Evolutionary conservation across 2,797 vertebrate genomes (phyloP).

Genomic region (Phataginus tricuspis): DNA sequence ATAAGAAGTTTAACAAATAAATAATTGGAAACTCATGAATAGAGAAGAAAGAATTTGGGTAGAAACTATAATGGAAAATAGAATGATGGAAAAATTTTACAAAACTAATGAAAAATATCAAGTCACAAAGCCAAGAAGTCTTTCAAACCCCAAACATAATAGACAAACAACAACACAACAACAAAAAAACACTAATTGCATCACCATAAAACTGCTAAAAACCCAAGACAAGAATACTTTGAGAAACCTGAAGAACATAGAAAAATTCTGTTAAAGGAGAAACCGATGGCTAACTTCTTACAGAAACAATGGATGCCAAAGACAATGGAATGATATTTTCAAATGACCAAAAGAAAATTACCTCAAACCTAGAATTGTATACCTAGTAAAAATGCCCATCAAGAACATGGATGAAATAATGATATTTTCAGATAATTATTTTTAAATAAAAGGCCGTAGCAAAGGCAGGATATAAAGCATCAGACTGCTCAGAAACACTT

Average conservation of each 20-base stretch:
- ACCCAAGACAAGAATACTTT: not conserved
- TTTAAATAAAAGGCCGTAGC: not conserved
- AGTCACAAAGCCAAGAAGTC: not conserved
- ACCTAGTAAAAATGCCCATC: not conserved
- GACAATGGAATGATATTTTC: not conserved
- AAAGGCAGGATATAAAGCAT: not conserved
- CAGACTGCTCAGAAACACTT: not conserved
- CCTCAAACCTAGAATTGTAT: not conserved
- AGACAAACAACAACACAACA: not conserved
- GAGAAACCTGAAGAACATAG: not conserved
- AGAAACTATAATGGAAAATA: not conserved
- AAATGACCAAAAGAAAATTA: not conserved
- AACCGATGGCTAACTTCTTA: not conserved
- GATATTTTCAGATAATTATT: not conserved
- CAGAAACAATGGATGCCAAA: not conserved
- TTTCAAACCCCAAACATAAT: not conserved
- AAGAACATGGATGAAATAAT: not conserved
- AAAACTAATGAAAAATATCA: not conserved
- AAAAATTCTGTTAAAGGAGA: not conserved
- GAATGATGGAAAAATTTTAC: not conserved
- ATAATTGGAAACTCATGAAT: not conserved
- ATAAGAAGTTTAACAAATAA: not conserved
- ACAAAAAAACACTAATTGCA: not conserved
- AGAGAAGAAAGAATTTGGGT: not conserved
- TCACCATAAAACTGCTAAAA: not conserved